Conservation (phyloP, 1,140 invertebrate species). For the Drosophila nebulosa region DNA sequence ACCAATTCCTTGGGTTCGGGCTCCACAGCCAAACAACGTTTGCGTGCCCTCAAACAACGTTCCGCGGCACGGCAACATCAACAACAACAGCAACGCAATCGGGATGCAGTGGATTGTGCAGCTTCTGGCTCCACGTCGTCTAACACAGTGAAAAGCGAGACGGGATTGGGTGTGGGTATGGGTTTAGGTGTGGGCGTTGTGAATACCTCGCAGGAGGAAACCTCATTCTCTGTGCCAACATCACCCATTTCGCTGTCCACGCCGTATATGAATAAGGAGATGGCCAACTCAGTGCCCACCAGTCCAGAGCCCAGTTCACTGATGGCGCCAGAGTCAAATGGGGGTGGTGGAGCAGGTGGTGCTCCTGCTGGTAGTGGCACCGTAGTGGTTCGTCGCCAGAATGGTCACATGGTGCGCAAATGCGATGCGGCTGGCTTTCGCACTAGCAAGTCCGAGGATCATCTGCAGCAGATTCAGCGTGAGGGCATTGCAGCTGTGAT, state of each 20-base stretch:
- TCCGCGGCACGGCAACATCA: slow-evolving; percentile 50
- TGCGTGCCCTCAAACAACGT: slow-evolving; percentile 69
- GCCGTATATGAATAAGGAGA: slow-evolving; percentile 75
- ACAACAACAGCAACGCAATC: slow-evolving; percentile 53
- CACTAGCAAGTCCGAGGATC: slow-evolving; percentile 92
- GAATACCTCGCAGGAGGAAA: slow-evolving; percentile 69
- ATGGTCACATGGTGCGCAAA: slow-evolving; percentile 71
- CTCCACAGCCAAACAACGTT: slow-evolving; percentile 60
- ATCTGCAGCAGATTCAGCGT: slow-evolving; percentile 85
- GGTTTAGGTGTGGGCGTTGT: slow-evolving; percentile 24
- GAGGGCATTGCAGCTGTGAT: slow-evolving; percentile 84
- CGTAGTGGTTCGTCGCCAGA: slow-evolving; percentile 76
- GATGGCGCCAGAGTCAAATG: slow-evolving; percentile 82
- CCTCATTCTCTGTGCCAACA: slow-evolving; percentile 79
- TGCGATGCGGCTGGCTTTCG: slow-evolving; percentile 83
- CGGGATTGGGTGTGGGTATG: slow-evolving; percentile 16
- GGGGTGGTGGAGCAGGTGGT: slow-evolving; percentile 11
- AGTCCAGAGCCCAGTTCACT: slow-evolving; percentile 86
- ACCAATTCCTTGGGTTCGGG: slow-evolving; percentile 70
- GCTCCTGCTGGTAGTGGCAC: slow-evolving; percentile 70
- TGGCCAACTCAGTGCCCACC: slow-evolving; percentile 88
- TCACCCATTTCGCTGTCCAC: slow-evolving; percentile 77
- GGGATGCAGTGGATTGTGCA: slow-evolving; percentile 62
- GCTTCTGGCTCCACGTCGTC: slow-evolving; percentile 66
- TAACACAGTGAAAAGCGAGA: slow-evolving; percentile 72